phyloP scores from a whole-genome alignment of 2,113 vertebrate genomes.

The Rhombomys opimus region DNA sequence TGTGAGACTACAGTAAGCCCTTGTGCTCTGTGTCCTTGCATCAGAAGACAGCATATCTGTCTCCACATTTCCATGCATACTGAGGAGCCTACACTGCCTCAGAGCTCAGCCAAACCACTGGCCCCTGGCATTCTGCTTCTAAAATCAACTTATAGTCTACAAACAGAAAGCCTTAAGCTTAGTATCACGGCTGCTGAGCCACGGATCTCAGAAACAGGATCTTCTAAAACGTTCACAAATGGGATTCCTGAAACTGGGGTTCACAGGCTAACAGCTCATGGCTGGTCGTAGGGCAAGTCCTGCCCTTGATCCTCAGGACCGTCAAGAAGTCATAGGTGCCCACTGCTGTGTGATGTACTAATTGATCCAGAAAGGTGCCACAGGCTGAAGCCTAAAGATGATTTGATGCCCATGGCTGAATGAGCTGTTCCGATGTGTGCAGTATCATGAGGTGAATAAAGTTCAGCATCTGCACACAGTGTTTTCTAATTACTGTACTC shows the following conservation, averaged over 20 bases:
- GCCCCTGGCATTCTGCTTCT: not conserved
- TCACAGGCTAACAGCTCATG: not conserved
- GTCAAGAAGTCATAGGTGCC: not conserved
- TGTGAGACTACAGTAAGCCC: rapidly evolving
- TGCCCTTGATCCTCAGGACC: not conserved
- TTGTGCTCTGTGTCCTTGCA: not conserved
- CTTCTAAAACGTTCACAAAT: not conserved
- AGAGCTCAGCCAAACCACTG: not conserved
- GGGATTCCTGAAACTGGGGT: not conserved
- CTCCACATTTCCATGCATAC: not conserved
- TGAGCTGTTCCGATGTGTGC: not conserved
- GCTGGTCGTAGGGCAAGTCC: not conserved
- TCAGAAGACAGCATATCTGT: not conserved
- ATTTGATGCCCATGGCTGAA: not conserved
- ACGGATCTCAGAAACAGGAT: not conserved
- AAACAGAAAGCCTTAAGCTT: not conserved
- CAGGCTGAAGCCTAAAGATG: not conserved
- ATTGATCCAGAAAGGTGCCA: not conserved
- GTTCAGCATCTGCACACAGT: slow-evolving; percentile 60
- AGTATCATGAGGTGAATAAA: slow-evolving; percentile 58
- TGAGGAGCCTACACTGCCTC: not conserved
- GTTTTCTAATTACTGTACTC: slow-evolving; percentile 48
- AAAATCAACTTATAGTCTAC: not conserved
- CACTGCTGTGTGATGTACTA: not conserved
- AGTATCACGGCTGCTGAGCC: not conserved